Evolutionary conservation across 2,113 vertebrate species (phyloP), one percentile per base, ranked within the genome.

Genomic region (Platysteira castanea): DNA sequence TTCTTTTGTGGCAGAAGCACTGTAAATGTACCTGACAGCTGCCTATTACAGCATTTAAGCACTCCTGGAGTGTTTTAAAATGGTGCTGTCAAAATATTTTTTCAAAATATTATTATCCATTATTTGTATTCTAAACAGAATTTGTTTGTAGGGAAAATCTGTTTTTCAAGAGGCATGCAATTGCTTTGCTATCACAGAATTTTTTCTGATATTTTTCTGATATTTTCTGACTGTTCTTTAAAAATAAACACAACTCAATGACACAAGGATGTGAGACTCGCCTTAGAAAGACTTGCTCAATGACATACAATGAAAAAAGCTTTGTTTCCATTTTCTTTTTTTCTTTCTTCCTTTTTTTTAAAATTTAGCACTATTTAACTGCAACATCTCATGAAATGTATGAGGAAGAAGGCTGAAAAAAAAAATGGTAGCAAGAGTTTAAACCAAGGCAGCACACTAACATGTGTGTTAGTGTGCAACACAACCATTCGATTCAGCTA

Each of bases 11-110:
- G 92, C 53, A 96, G 92, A 59, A 83, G 75, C 85, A 93, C 59
- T 63, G 59, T 56, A 84, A 84, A 90, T 28, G 76, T 93, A 88
- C 71, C 80, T 96, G 91, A 96, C 93, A 96, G 96, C 79, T 96
- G 95, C 88, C 93, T 96, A 93, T 96, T 94, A 93, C 12, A 57
- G 41, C 60, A 81, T 67, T 64, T 70, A 84, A 89, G 68, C 42
- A 63, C 44, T 92, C 64, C 68, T 63, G 8, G 15, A 84, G 37
- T 53, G 37, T 77, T 96, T 96, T 94, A 74, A 93, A 96, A 96
- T 3, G 22, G 44, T 61, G 71, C 82, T 95, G 93, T 95, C 93
- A 96, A 94, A 94, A 96, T 97, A 97, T 94, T 96, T 89, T 79
- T 68, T 12, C 23, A 33, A 91, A 95, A 95, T 81, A 86, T 75